Conservation (phyloP, 2,113 vertebrate species). For the Chaenogobius annularis region DNA sequence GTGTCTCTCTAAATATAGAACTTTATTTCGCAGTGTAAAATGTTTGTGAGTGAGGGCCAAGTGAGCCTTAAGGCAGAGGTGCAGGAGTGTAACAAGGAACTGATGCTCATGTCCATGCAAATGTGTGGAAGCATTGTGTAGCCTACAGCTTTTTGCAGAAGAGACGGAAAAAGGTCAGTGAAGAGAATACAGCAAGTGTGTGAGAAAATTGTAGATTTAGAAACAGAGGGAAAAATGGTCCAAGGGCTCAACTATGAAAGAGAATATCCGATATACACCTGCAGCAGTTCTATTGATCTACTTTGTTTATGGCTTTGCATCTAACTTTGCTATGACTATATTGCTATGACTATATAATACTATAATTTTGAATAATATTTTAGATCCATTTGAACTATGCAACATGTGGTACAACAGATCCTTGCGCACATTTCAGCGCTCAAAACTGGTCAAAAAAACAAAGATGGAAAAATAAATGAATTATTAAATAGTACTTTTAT, state of each 20-base stretch:
- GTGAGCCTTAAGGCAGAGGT: conserved; percentile 17
- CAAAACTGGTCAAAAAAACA: conserved; percentile 26
- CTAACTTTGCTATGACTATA: background rate
- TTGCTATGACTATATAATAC: background rate
- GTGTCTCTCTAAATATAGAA: conserved; percentile 10
- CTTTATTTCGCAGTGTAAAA: conserved; percentile 4
- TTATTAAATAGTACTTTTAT: conserved; percentile 59
- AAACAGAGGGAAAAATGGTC: background rate
- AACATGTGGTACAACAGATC: background rate
- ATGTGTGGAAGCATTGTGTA: conserved; percentile 22
- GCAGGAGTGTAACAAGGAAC: conserved; percentile 9
- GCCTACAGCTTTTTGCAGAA: conserved; percentile 23
- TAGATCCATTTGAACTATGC: background rate
- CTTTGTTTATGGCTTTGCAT: background rate
- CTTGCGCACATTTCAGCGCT: background rate
- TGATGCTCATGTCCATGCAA: conserved; percentile 23
- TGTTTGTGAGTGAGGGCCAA: conserved; percentile 3
- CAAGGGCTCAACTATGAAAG: background rate
- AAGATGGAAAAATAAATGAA: conserved; percentile 44
- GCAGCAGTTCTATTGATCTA: background rate
- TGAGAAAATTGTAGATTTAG: background rate
- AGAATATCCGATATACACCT: background rate
- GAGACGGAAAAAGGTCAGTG: conserved; percentile 42
- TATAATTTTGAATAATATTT: background rate
- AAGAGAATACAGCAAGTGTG: conserved; percentile 2